Evolutionary conservation across 2,113 vertebrate genomes (phyloP).

Genomic region (Coregonus clupeaformis): DNA sequence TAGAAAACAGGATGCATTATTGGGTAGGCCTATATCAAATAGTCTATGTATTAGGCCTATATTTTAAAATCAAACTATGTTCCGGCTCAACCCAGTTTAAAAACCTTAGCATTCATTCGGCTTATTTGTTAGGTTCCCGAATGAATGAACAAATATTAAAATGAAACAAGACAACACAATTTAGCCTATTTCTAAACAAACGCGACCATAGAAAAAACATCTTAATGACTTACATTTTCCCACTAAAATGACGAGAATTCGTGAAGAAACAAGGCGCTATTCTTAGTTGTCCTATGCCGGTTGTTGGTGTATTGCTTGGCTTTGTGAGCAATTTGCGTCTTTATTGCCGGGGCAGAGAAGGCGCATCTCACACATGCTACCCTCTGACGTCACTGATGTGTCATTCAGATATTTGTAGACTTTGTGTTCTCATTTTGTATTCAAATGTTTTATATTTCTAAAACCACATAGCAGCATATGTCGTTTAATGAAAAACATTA

Average conservation of each 20-base stretch:
- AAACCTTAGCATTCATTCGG: not conserved
- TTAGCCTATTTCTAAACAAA: too few species aligned
- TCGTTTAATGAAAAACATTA: not conserved
- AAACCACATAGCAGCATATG: not conserved
- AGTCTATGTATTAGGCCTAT: too few species aligned
- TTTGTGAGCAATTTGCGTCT: not conserved
- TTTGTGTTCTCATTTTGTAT: conserved; percentile 13
- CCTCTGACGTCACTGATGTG: conserved; percentile 60
- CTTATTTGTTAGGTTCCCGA: too few species aligned
- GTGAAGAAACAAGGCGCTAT: not conserved
- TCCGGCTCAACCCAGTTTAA: not conserved
- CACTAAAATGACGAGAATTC: not conserved
- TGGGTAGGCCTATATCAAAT: too few species aligned
- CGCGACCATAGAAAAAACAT: too few species aligned
- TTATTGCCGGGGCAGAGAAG: not conserved
- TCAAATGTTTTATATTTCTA: too few species aligned
- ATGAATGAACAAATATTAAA: too few species aligned
- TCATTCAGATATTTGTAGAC: conserved; percentile 44
- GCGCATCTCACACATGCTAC: conserved; percentile 35
- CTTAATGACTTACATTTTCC: too few species aligned
- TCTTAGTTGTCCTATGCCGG: too few species aligned
- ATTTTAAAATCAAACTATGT: too few species aligned
- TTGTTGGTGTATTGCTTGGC: not conserved
- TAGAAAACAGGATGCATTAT: too few species aligned
- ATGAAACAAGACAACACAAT: too few species aligned